Conservation (phyloP, 2,113 vertebrate genomes). For the Guaruba guarouba region DNA sequence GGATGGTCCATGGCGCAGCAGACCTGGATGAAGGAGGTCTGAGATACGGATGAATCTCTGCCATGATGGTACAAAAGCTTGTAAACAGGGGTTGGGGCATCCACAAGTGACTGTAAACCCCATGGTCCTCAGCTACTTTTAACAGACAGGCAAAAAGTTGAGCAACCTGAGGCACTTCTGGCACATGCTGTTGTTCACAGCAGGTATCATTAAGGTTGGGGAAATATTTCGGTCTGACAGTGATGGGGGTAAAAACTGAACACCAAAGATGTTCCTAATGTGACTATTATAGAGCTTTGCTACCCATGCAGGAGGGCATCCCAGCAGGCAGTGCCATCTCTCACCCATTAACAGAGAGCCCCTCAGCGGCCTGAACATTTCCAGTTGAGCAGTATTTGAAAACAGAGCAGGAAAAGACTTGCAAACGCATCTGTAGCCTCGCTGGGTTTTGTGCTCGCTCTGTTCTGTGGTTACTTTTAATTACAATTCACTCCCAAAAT, state of each 20-base stretch:
- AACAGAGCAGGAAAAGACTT: not conserved
- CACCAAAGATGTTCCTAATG: not conserved
- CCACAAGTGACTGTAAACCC: not conserved
- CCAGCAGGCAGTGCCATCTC: not conserved
- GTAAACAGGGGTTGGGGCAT: not conserved
- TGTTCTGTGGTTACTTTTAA: not conserved
- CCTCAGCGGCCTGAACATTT: not conserved
- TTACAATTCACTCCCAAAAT: not conserved
- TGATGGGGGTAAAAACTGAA: not conserved
- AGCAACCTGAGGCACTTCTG: not conserved
- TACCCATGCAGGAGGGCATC: fast-evolving
- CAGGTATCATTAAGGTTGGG: not conserved
- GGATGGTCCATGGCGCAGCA: not conserved
- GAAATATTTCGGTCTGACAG: not conserved
- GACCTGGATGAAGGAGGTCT: not conserved
- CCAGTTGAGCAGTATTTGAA: not conserved
- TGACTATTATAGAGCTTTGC: fast-evolving
- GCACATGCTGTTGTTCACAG: not conserved
- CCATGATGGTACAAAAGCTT: not conserved
- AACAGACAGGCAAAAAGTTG: not conserved
- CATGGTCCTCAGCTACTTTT: not conserved
- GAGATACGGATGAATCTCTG: not conserved
- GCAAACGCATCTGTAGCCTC: not conserved
- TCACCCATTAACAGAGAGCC: not conserved
- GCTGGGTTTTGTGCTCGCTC: not conserved